These are phyloP conservation scores for Philopotamus ludificatus DNA, from an alignment of 1,140 invertebrate species.

Conservation along the genomic window DNA sequence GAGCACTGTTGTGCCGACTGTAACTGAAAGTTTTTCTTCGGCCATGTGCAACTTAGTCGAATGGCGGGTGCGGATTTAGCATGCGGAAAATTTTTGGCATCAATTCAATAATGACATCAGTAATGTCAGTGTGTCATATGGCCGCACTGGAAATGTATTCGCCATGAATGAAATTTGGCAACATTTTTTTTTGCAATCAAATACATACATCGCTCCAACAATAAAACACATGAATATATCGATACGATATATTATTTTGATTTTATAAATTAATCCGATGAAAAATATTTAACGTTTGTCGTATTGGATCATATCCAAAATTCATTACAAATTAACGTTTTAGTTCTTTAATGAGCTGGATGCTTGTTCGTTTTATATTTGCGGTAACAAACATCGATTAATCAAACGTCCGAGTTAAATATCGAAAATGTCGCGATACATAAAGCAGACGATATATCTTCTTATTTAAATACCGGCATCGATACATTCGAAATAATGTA, in stretches of 20 bases:
- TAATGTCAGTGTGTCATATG: constrained; percentile 27
- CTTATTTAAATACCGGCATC: no score
- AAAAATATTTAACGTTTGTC: background rate
- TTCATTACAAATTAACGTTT: background rate
- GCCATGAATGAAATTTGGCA: constrained; percentile 19
- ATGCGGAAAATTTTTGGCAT: constrained; percentile 18
- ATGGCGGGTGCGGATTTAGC: constrained; percentile 13
- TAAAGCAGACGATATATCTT: no score
- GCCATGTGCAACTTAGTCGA: background rate
- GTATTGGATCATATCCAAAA: background rate
- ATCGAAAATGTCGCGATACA: no score
- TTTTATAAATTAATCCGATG: background rate
- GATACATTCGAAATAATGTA: no score
- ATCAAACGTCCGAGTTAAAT: no score
- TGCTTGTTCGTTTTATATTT: background rate
- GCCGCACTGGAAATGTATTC: background rate
- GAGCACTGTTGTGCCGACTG: background rate
- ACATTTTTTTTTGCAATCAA: no score
- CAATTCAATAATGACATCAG: constrained; percentile 22
- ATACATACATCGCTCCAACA: no score
- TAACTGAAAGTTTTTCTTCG: background rate
- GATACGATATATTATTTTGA: no score
- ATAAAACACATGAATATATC: no score
- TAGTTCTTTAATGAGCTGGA: background rate
- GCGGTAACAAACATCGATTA: no score